These are phyloP conservation scores for Neotoxoptera formosana DNA, from an alignment of 1,140 invertebrate genomes.

Conservation along the genomic window DNA sequence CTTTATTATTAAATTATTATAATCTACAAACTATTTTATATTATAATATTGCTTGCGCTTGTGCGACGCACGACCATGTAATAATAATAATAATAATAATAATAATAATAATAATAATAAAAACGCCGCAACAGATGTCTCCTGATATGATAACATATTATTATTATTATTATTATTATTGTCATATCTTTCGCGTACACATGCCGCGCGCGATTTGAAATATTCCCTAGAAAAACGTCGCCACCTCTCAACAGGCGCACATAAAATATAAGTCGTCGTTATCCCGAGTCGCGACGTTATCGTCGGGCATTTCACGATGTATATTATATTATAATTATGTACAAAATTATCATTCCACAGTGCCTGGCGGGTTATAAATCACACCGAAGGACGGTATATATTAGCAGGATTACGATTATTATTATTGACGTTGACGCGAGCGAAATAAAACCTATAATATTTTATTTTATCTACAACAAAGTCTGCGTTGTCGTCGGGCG, in stretches of 20 bases:
- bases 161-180: not conserved
- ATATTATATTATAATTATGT: not conserved
- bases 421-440: not conserved
- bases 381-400: not conserved
- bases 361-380: not conserved
- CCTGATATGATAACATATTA: not conserved
- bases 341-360: not conserved
- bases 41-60: not conserved
- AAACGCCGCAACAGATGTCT: not conserved
- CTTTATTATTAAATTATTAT: not conserved
- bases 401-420: not conserved
- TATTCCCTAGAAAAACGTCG: conserved; percentile 1
- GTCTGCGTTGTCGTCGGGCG: too few species aligned
- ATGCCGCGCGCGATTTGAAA: not conserved
- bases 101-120: conserved; percentile 12
- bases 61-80: not conserved
- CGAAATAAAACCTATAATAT: not conserved
- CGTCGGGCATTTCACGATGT: conserved; percentile 13
- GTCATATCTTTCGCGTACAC: not conserved
- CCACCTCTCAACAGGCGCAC: not conserved
- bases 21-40: not conserved
- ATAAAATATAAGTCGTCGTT: not conserved
- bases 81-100: conserved; percentile 20
- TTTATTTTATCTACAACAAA: not conserved
- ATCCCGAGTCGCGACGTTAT: conserved; percentile 3